Conservation (phyloP, 2,888 invertebrate genomes). For the Cataglyphis livida region DNA sequence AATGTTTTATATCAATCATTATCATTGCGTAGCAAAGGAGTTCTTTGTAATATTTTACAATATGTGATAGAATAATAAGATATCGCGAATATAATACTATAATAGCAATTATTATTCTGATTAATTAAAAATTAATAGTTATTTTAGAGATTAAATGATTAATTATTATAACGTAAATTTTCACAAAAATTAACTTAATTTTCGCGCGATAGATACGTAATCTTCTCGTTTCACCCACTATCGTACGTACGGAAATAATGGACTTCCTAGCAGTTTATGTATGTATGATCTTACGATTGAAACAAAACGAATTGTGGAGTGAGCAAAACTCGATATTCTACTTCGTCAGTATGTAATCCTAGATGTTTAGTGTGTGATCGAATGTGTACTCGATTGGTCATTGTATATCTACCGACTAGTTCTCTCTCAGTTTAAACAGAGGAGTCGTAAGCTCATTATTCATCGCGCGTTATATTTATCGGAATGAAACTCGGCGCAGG, state of each 20-base stretch:
- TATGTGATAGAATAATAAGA: constrained; percentile 38
- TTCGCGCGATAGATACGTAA: neutral
- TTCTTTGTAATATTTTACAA: constrained; percentile 64
- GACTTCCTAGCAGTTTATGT: neutral
- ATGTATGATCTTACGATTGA: neutral
- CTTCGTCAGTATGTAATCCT: constrained; percentile 69
- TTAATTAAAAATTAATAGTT: constrained; percentile 2
- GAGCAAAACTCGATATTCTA: constrained; percentile 60
- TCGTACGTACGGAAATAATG: neutral
- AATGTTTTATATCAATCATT: neutral
- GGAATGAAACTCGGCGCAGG: constrained; percentile 19
- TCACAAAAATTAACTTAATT: neutral
- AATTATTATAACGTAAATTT: neutral
- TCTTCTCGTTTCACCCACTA: neutral
- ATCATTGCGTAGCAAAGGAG: neutral
- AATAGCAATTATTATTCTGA: neutral
- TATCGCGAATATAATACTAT: neutral
- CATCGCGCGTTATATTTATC: constrained; percentile 38
- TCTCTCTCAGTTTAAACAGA: constrained; percentile 39
- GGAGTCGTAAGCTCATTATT: constrained; percentile 43
- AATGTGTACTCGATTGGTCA: constrained; percentile 64
- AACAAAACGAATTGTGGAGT: constrained; percentile 30
- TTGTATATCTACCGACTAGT: constrained; percentile 26
- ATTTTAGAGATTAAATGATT: neutral
- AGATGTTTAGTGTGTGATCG: constrained; percentile 71